Evolutionary conservation across 1,140 invertebrate species (phyloP).

Genomic region (Stenopsyche tienmushanensis): DNA sequence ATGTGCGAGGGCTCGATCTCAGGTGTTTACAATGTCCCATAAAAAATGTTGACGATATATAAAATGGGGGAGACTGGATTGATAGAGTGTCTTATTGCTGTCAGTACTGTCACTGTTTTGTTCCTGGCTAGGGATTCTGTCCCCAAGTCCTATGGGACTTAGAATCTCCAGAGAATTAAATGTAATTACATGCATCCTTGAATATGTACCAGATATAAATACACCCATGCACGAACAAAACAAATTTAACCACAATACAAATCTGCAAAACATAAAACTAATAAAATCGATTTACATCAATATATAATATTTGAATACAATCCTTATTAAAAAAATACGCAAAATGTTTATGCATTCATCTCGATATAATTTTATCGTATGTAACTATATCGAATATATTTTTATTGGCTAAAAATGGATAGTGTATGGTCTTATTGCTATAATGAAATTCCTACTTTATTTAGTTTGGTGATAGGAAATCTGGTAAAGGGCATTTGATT

Average conservation of each 20-base stretch:
- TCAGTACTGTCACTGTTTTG: neutral
- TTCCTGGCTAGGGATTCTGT: neutral
- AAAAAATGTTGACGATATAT: neutral
- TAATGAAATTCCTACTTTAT: neutral
- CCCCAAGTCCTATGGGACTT: neutral
- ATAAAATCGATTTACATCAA: no score
- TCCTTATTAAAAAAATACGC: no score
- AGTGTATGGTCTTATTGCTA: neutral
- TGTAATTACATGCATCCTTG: conserved; percentile 19
- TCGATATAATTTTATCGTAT: no score
- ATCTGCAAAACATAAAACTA: no score
- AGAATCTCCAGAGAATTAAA: neutral
- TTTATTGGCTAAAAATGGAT: no score
- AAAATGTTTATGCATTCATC: no score
- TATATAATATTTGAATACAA: no score
- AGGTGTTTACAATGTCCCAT: neutral
- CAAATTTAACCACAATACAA: no score
- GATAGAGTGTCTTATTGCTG: conserved; percentile 13
- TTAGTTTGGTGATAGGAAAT: conserved; percentile 1
- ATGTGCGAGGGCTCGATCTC: neutral
- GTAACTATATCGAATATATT: no score
- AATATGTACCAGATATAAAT: no score
- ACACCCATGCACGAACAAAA: no score
- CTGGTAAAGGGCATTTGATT: conserved; percentile 30
- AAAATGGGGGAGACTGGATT: neutral